These are phyloP conservation scores for Neofelis nebulosa DNA, from an alignment of 2,113 vertebrate genomes.

Conservation along the genomic window DNA sequence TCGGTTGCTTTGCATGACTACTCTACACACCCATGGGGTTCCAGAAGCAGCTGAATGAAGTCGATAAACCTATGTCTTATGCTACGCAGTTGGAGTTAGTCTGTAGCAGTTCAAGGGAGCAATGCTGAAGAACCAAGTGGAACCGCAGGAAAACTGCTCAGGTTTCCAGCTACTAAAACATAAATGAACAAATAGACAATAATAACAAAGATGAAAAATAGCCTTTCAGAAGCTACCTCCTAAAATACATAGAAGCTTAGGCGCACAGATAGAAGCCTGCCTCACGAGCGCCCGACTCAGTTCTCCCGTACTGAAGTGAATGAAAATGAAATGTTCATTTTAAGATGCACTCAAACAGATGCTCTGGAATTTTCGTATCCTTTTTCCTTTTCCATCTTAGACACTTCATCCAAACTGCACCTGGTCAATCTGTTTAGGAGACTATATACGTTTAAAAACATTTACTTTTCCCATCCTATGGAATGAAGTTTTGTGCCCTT, in stretches of 20 bases:
- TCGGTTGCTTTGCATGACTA: constrained; percentile 52
- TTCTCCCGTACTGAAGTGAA: not conserved
- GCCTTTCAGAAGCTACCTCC: not conserved
- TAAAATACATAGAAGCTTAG: not conserved
- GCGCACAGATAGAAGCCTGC: not conserved
- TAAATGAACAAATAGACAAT: constrained; percentile 30
- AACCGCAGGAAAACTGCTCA: not conserved
- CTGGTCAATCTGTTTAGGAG: constrained; percentile 57
- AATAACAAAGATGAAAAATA: not conserved
- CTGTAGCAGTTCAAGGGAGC: not conserved
- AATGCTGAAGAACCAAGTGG: constrained; percentile 9
- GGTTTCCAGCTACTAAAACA: constrained; percentile 10
- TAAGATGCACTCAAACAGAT: constrained; percentile 52
- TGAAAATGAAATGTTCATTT: constrained; percentile 58
- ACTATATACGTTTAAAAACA: constrained; percentile 36
- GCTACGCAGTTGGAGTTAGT: constrained; percentile 9
- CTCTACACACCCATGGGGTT: not conserved
- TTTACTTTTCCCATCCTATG: not conserved
- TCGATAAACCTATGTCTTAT: constrained; percentile 33
- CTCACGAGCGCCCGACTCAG: not conserved
- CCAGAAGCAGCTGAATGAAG: constrained; percentile 37
- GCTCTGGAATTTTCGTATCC: not conserved
- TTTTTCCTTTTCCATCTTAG: not conserved
- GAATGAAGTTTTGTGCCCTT: constrained; percentile 45
- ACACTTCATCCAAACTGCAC: constrained; percentile 56